Evolutionary conservation across 2,797 vertebrate genomes (phyloP), one percentile per base, ranked within the genome.

Genomic region (Loriculus beryllinus): DNA sequence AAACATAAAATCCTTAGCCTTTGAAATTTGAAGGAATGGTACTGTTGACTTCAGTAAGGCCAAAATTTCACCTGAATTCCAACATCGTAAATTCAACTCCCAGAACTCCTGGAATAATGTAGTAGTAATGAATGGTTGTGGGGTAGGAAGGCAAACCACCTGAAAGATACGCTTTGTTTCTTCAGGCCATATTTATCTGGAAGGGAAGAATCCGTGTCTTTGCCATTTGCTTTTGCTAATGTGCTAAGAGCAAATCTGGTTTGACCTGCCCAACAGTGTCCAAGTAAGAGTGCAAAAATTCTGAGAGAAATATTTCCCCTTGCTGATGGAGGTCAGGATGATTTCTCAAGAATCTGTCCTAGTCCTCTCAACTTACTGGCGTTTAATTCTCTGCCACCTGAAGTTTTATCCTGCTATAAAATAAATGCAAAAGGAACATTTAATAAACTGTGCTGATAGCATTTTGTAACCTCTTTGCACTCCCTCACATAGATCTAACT

Each of bases 381-480:
- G 5, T 54, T 75, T 62, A 54, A 15, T 39, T 78, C 52, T 82
- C 29, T 86, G 26, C 64, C 78, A 13, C 52, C 11, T 56, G 40
- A 29, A 57, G 43, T 62, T 87, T 81, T 67, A 40, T 47, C 37
- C 23, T 43, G 25, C 12, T 83, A 5, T 33, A 42, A 48, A 59
- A 81, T 75, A 74, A 91, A 82, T 91, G 65, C n/a, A 48, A 75
- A 88, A 84, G 25, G 64, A 69, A 28, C 20, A 8, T 39, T 48
- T 87, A 93, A 49, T 91, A 64, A 90, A 79, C 39, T 48, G 25
- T 45, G 42, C 49, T 90, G 79, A 71, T 72, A 57, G 52, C 31
- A 29, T 92, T 93, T 86, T 86, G 45, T 92, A 83, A 91, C 89
- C 72, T 82, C 64, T 86, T 81, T 92, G 72, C 37, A 19, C 84